Percentiles rank a stretch among this genome's conserved stretches.
Conservation (phyloP, 1,140 invertebrate species). For the Eurosta solidaginis region DNA sequence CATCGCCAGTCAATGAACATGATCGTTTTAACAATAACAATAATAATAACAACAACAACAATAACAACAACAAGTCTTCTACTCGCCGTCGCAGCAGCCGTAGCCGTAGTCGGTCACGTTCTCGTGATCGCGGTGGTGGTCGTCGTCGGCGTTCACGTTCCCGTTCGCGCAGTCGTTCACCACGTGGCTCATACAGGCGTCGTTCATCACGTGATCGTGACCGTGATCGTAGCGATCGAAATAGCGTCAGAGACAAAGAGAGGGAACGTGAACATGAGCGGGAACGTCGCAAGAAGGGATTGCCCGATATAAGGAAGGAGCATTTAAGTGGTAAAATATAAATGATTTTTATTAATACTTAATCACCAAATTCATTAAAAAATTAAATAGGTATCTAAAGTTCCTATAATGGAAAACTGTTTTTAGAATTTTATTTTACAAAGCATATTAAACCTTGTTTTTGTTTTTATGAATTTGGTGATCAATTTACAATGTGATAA, state of each 20-base stretch:
- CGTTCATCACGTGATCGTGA: constrained; percentile 63
- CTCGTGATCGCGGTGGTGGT: constrained; percentile 59
- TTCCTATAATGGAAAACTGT: neutral
- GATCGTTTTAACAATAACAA: constrained; percentile 59
- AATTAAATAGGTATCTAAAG: neutral
- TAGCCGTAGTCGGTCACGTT: constrained; percentile 62
- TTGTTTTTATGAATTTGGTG: too few relatives aligned
- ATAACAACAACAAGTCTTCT: too few relatives aligned
- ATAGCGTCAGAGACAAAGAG: constrained; percentile 67
- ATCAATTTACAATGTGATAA: too few relatives aligned
- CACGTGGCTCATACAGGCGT: constrained; percentile 56
- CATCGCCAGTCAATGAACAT: constrained; percentile 64
- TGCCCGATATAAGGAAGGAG: constrained; percentile 85
- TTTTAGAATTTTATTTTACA: too few relatives aligned
- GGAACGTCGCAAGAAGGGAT: constrained; percentile 82
- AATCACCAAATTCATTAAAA: neutral
- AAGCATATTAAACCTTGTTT: too few relatives aligned
- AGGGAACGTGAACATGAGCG: constrained; percentile 78
- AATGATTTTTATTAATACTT: neutral
- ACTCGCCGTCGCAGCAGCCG: constrained; percentile 61
- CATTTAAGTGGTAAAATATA: constrained; percentile 74
- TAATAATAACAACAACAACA: too few relatives aligned
- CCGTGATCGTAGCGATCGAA: constrained; percentile 67
- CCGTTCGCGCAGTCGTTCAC: constrained; percentile 59
- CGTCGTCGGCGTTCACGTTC: constrained; percentile 56